These are phyloP conservation scores for Oxyruncus cristatus DNA, from an alignment of 2,113 vertebrate species.

Conservation along the genomic window DNA sequence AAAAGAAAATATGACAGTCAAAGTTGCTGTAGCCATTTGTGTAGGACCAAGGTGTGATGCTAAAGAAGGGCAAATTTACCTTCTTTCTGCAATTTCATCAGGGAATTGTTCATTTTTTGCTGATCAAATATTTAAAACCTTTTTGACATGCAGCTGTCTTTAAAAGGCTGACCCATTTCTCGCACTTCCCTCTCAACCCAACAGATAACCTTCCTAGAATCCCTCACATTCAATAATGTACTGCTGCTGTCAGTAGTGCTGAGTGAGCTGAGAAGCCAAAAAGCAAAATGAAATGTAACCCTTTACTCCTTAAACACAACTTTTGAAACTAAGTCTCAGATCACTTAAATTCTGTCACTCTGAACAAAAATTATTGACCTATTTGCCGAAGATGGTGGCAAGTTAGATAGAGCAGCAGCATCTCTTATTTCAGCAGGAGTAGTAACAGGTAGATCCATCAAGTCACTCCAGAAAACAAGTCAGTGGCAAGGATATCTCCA, in stretches of 20 bases:
- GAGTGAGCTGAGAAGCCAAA: not conserved
- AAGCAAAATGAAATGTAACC: not conserved
- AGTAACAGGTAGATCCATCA: slow-evolving; percentile 23
- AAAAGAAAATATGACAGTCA: not conserved
- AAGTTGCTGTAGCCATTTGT: not conserved
- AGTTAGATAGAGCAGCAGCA: not conserved
- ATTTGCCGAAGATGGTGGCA: not conserved
- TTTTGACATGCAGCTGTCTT: not conserved
- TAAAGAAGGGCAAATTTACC: not conserved
- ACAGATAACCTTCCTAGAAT: not conserved
- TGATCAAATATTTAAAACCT: not conserved
- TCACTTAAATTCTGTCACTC: not conserved
- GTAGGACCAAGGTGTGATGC: not conserved
- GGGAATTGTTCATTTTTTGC: not conserved
- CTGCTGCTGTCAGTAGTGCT: not conserved
- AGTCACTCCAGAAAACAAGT: not conserved
- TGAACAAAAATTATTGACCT: not conserved
- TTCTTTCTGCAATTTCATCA: not conserved
- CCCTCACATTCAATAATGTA: not conserved
- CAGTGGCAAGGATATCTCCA: not conserved
- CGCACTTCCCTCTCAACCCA: not conserved
- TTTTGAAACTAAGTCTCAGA: not conserved
- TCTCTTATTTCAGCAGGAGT: not conserved
- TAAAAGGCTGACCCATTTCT: not conserved
- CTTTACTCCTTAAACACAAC: not conserved